Base-by-base conservation (phyloP, 2,888 invertebrate species). In the Eumerus sabulonum region DNA sequence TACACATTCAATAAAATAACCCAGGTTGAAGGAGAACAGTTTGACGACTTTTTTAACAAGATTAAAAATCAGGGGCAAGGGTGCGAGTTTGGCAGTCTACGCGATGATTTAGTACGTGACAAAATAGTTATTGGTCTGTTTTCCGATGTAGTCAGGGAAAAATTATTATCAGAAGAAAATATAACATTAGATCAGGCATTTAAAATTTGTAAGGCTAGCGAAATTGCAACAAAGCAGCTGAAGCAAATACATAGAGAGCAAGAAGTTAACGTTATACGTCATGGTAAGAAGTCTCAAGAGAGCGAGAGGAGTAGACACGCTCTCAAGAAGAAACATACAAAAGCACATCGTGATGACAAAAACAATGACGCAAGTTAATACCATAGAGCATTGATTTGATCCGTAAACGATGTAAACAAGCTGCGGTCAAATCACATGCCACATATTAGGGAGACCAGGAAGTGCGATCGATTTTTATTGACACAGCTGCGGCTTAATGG, bases 31-130 rank as follows among this genome's bases (percentile, higher is more conserved):
- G 59, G 54, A 9, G 67, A 82, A 16, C 35, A 45, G 14, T 82
- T 82, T 56, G 71, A 82, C 47, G 60, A 77, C n/a, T 81, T 74
- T 51, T 74, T 60, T 56, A 82, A 70, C 12, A 63, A 68, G 56
- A 73, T 81, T 45, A 81, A 76, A 59, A 76, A 71, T 16, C 54
- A 79, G 45, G 44, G 53, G 5, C 76, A 66, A 73, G 73, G 76
- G 51, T 76, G 62, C 17, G 63, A 67, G 12, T 76, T 81, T 48
- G 76, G 72, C 16, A 48, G 14, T 9, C 50, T 74, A 12, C 47
- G 51, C 16, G 66, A 66, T 51, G 48, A 45, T 42, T 40, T 71
- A 16, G 53, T 81, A 51, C 63, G 71, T 27, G 76, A 71, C 16
- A 66, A 66, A 71, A 81, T 64, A 48, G 74, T 70, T 11, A 70